Percentiles rank a stretch among this genome's conserved stretches.
Evolutionary conservation across 2,888 invertebrate genomes (phyloP).

Genomic region (Cotesia congregata): DNA sequence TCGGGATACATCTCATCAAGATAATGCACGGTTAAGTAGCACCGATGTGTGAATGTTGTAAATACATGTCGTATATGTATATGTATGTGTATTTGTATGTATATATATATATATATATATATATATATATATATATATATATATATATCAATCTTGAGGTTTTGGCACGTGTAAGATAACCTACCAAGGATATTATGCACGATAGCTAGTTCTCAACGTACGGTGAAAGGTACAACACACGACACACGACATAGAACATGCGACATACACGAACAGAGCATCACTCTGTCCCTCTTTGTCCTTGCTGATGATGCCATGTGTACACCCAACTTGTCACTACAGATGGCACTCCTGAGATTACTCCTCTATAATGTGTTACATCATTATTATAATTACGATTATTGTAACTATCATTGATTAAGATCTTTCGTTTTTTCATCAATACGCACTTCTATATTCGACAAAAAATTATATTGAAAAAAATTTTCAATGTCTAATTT

Average conservation of each 20-base stretch:
- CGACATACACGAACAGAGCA: neutral
- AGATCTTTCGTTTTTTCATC: neutral
- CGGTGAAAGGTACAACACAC: neutral
- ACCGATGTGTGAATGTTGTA: neutral
- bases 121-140: neutral
- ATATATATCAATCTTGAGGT: conserved; percentile 1
- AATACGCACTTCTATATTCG: neutral
- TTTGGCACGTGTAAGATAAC: neutral
- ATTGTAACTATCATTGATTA: neutral
- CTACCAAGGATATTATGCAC: neutral
- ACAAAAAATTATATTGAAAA: too few relatives aligned
- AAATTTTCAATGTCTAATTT: too few relatives aligned
- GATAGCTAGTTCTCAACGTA: neutral
- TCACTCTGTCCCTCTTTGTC: neutral
- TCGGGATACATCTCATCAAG: neutral
- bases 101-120: neutral
- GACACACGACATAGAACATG: too few relatives aligned
- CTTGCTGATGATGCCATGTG: neutral
- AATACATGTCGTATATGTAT: neutral
- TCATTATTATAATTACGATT: neutral
- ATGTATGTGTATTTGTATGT: neutral
- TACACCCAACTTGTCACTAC: neutral
- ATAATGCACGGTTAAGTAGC: neutral
- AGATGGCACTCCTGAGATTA: neutral
- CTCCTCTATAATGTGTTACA: neutral